A percentile compares a stretch with the other conserved stretches of the same genome.
Evolutionary conservation across 1,140 invertebrate genomes (phyloP).

Genomic region (Bemisia tabaci): DNA sequence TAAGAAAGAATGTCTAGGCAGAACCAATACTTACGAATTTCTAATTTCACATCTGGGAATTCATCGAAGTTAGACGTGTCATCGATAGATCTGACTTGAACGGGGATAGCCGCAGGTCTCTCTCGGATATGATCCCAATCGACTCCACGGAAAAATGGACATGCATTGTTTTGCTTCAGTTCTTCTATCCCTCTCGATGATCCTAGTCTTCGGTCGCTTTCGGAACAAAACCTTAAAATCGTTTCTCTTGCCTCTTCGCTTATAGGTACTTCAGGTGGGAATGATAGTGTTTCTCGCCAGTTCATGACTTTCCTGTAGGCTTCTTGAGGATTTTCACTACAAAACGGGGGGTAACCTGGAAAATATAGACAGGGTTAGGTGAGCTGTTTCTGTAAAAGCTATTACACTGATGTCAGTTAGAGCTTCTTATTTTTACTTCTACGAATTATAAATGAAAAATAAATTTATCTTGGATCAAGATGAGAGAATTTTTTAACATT

Average conservation of each 20-base stretch:
- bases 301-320: constrained; percentile 99
- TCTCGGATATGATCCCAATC: constrained; percentile 96
- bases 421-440: no score
- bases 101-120: constrained; percentile 90
- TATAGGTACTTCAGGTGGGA: constrained; percentile 98
- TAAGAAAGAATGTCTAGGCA: neutral
- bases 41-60: constrained; percentile 96
- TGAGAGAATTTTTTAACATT: no score
- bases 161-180: constrained; percentile 34
- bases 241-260: constrained; percentile 83
- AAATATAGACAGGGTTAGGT: no score
- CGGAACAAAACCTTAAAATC: constrained; percentile 84
- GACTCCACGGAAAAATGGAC: constrained; percentile 79
- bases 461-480: no score
- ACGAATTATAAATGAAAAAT: no score
- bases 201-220: constrained; percentile 81
- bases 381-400: no score
- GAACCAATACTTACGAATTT: constrained; percentile 75
- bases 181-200: constrained; percentile 70
- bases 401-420: no score
- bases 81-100: constrained; percentile 85
- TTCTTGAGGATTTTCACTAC: constrained; percentile 97
- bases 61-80: constrained; percentile 99
- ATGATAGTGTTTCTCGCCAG: constrained; percentile 94
- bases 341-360: constrained; percentile 93